Evolutionary conservation across 2,797 vertebrate species (phyloP).

Genomic region (Poecilia wingei): DNA sequence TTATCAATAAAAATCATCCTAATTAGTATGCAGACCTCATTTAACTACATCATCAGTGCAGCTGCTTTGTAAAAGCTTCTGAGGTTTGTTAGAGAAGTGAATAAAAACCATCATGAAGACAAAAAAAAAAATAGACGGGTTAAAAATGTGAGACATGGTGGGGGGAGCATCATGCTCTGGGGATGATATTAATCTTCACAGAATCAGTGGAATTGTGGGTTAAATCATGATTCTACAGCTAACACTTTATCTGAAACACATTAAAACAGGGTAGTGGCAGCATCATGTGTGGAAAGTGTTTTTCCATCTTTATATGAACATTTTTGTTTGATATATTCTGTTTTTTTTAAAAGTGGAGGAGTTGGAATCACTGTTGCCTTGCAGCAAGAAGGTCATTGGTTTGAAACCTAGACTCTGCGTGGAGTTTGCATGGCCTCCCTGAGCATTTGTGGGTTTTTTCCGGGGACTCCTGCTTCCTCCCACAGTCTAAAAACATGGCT

Average conservation of each 20-base stretch:
- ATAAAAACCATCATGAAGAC: no score
- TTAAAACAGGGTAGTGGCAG: neutral
- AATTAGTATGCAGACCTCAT: neutral
- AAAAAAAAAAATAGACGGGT: neutral
- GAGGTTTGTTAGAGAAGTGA: neutral
- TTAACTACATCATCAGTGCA: neutral
- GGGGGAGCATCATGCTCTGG: neutral
- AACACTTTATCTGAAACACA: neutral
- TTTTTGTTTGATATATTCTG: neutral
- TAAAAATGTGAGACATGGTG: neutral
- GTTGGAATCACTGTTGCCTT: neutral
- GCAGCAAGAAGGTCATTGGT: neutral
- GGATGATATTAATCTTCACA: neutral
- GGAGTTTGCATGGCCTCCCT: neutral
- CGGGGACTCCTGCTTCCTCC: neutral
- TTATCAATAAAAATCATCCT: neutral
- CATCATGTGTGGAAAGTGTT: neutral
- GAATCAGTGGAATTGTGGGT: neutral
- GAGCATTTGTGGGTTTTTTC: neutral
- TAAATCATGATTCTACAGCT: neutral
- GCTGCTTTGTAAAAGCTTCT: neutral
- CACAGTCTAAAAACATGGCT: neutral
- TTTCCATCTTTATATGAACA: neutral
- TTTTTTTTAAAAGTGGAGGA: neutral
- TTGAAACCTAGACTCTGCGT: neutral